Conservation (phyloP, 64 coral and sea anemone genomes). For the Platygyra sinensis region DNA sequence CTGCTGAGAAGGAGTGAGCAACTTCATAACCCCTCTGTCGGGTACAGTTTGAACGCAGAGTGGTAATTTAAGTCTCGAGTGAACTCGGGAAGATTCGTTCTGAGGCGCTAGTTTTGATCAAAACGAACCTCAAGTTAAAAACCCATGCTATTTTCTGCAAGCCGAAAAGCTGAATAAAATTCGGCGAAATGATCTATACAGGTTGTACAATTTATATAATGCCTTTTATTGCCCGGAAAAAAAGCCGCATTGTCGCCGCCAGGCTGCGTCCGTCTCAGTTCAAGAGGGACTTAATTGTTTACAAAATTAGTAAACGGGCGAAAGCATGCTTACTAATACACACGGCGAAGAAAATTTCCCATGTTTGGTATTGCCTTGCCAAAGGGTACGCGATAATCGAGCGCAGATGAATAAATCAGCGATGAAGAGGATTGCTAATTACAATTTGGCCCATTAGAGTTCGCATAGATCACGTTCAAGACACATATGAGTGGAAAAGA, state of each 20-base stretch:
- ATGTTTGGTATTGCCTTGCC: conserved; percentile 25
- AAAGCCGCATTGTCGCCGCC: neutral
- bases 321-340: conserved; percentile 22
- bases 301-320: neutral
- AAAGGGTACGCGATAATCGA: neutral
- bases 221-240: neutral
- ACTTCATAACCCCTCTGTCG: too few relatives aligned
- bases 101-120: too few relatives aligned
- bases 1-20: neutral
- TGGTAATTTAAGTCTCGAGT: too few relatives aligned
- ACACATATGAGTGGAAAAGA: neutral
- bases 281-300: conserved; percentile 19
- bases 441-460: conserved; percentile 8
- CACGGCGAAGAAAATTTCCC: neutral
- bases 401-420: conserved; percentile 18
- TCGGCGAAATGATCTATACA: too few relatives aligned
- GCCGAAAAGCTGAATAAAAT: too few relatives aligned
- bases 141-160: too few relatives aligned
- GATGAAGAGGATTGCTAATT: neutral
- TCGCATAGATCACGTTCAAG: neutral
- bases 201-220: neutral
- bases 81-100: too few relatives aligned
- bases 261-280: neutral
- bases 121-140: too few relatives aligned
- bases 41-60: too few relatives aligned